A percentile compares a stretch with the other conserved stretches of the same genome.
Evolutionary conservation across 2,113 vertebrate species (phyloP).

Genomic region (Noturus placidus): DNA sequence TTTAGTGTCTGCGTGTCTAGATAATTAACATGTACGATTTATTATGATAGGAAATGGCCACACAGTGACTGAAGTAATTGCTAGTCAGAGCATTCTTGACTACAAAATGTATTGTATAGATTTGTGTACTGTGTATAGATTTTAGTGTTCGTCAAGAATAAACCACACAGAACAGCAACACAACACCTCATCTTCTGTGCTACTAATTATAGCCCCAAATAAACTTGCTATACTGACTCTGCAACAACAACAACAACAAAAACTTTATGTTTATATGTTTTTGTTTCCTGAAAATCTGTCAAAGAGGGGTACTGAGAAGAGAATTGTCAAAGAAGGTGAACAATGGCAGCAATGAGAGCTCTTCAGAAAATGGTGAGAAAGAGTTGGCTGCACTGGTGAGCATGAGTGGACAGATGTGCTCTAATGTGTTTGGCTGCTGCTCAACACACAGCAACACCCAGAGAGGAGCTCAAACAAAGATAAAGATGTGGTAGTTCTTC

Average conservation of each 20-base stretch:
- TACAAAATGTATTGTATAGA: conserved; percentile 8
- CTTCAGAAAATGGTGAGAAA: conserved; percentile 57
- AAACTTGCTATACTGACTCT: conserved; percentile 5
- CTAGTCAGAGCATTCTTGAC: no score
- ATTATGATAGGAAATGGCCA: no score
- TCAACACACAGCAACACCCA: conserved; percentile 56
- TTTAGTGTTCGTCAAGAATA: background rate
- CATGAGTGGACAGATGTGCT: conserved; percentile 59
- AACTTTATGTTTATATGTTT: conserved; percentile 32
- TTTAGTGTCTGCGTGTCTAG: background rate
- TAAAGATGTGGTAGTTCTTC: conserved; percentile 56
- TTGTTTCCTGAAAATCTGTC: conserved; percentile 26
- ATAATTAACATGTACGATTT: background rate
- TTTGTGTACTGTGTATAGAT: background rate
- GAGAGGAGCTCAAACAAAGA: conserved; percentile 56
- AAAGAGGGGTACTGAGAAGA: conserved; percentile 42
- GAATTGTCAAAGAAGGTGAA: conserved; percentile 54
- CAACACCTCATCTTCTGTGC: background rate
- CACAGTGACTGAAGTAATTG: no score
- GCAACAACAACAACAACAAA: background rate
- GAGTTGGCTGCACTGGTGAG: conserved; percentile 53
- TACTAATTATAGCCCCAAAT: background rate
- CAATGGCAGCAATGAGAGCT: conserved; percentile 57
- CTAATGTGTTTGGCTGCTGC: conserved; percentile 60
- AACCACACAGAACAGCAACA: background rate